Base-by-base conservation (phyloP, 2,888 invertebrate species). In the Drosophila lutescens region DNA sequence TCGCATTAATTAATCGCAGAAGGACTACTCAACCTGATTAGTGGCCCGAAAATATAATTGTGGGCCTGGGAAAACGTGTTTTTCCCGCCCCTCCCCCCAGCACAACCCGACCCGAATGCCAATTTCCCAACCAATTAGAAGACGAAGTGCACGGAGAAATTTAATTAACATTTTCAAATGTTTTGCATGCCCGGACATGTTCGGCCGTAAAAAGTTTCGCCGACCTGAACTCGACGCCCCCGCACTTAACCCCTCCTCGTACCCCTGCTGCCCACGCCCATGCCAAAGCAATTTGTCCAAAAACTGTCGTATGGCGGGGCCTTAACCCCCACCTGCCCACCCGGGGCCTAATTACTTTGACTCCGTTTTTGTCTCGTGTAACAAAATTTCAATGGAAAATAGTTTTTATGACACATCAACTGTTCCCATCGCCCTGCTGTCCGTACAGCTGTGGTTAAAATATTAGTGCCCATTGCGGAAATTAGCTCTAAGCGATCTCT, bases 361-460 rank as follows among this genome's bases (percentile, higher is more conserved):
- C 76, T 59, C 68, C 46, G 26, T 46, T 41, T 58, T 55, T 72
- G 72, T 54, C 44, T 32, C 51, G 36, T 49, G 40, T 66, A 65
- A 72, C 44, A 44, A 38, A 43, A 74, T 70, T 86, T 76, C 83
- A 86, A 77, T 80, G 75, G 73, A 66, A 83, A 88, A 80, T 86
- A 86, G 80, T 83, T 83, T 86, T 86, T 83, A 88, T 86, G 81
- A 80, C 78, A 83, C 86, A 86, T 83, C 80, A 88, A 83, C 88
- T 86, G 79, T 58, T 74, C 65, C 65, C 36, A 17, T 23, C 46
- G 10, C 41, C 10, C 17, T 20, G 32, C 49, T 20, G 49, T 2
- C 12, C 2, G 3, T 30, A 43, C 43, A 44, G 34, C 51, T 17
- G 60, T 41, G 58, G 47, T 1, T 3, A 34, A 34, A 34, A 12